phyloP scores from a whole-genome alignment of 2,888 invertebrate genomes.

The Colletes collaris region DNA sequence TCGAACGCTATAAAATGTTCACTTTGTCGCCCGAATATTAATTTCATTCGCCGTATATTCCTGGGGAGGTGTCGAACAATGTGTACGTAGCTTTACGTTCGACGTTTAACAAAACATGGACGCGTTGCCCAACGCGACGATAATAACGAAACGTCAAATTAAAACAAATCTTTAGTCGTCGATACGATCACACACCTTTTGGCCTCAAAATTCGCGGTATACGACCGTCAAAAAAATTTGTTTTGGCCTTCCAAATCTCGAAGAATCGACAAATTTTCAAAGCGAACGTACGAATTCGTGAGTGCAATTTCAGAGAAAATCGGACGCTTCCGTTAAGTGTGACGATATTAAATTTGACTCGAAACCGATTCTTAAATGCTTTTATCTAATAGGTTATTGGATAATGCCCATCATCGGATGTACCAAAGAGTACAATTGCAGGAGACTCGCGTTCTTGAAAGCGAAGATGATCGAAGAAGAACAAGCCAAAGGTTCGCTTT shows the following conservation, averaged over 20 bases:
- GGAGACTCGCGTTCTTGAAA: conserved; percentile 63
- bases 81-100: neutral
- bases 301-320: neutral
- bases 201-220: neutral
- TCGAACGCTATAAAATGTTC: too few species aligned
- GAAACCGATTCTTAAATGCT: neutral
- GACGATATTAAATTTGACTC: too few species aligned
- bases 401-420: conserved; percentile 74
- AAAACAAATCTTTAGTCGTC: neutral
- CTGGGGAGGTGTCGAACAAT: too few species aligned
- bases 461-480: conserved; percentile 59
- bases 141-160: conserved; percentile 9
- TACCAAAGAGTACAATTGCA: conserved; percentile 75
- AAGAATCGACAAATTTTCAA: neutral
- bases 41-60: too few species aligned
- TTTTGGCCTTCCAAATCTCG: neutral
- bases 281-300: conserved; percentile 5
- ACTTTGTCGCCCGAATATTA: too few species aligned
- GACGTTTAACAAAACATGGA: conserved; percentile 20
- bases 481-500: conserved; percentile 60
- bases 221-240: conserved; percentile 10
- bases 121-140: conserved; percentile 24
- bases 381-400: neutral
- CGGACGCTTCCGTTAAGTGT: too few species aligned
- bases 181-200: neutral